phyloP scores from a whole-genome alignment of 2,113 vertebrate genomes.

The Rhea americana region DNA sequence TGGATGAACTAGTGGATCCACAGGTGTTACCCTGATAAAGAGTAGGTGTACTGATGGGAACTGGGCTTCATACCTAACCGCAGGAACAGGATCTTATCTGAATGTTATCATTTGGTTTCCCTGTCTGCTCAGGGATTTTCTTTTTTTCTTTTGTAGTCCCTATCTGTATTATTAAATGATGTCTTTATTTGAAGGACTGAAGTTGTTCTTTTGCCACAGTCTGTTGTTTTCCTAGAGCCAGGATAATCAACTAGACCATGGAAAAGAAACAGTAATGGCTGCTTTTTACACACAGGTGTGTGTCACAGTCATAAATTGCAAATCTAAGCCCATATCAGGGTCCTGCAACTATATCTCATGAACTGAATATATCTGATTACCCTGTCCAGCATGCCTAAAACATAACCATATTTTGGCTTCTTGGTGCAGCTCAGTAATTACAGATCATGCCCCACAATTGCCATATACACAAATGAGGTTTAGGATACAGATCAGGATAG shows the following conservation, averaged over 20 bases:
- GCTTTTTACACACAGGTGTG: neutral
- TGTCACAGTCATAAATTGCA: neutral
- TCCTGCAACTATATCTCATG: neutral
- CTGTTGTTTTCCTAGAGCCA: neutral
- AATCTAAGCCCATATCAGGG: neutral
- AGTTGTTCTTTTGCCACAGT: neutral
- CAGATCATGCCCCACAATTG: neutral
- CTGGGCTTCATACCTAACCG: neutral
- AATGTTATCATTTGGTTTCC: neutral
- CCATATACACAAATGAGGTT: neutral
- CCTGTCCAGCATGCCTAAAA: neutral
- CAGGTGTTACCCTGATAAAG: neutral
- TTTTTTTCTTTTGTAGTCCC: neutral
- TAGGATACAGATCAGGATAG: neutral
- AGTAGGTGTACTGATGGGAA: neutral
- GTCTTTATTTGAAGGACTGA: neutral
- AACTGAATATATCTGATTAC: neutral
- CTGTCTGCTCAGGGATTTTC: neutral
- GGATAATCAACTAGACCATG: rapidly evolving
- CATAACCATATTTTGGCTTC: neutral
- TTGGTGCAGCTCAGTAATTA: neutral
- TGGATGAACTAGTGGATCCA: neutral
- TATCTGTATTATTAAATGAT: neutral
- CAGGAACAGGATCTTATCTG: neutral
- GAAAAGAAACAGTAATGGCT: neutral